Percentiles rank a stretch among this genome's conserved stretches.
These are phyloP conservation scores for Teleogryllus occipitalis DNA, from an alignment of 1,140 invertebrate species.

Conservation along the genomic window DNA sequence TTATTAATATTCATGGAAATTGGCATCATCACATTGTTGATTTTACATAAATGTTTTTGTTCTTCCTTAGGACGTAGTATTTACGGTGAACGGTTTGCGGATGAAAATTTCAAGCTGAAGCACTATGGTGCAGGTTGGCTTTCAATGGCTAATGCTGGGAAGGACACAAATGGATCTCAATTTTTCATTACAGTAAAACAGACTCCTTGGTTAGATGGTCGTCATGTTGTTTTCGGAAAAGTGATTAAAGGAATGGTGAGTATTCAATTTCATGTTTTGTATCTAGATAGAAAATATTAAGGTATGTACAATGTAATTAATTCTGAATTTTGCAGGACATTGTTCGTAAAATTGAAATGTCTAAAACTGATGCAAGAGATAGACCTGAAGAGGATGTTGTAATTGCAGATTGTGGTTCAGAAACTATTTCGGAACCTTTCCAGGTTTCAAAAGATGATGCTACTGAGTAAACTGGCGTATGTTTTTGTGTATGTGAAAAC, in stretches of 20 bases:
- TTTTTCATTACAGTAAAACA: slow-evolving; percentile 93
- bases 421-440: slow-evolving; percentile 65
- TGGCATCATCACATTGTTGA: not conserved
- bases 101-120: slow-evolving; percentile 97
- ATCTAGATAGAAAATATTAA: not conserved
- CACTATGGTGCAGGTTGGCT: slow-evolving; percentile 95
- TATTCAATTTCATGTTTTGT: slow-evolving; percentile 14
- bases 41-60: not conserved
- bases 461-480: slow-evolving; percentile 41
- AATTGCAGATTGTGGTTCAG: slow-evolving; percentile 64
- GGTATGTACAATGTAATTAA: not conserved
- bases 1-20: not conserved
- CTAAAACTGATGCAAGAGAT: slow-evolving; percentile 64
- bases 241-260: slow-evolving; percentile 81
- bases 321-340: slow-evolving; percentile 49
- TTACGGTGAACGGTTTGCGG: slow-evolving; percentile 85
- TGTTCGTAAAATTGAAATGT: slow-evolving; percentile 75
- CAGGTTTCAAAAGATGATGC: slow-evolving; percentile 75
- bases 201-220: slow-evolving; percentile 91
- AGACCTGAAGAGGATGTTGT: slow-evolving; percentile 69
- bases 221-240: slow-evolving; percentile 97
- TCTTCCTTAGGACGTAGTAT: slow-evolving; percentile 69
- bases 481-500: not conserved
- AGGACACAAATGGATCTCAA: slow-evolving; percentile 96
- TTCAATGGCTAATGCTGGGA: slow-evolving; percentile 93